These are phyloP conservation scores for Hyppa rectilinea DNA, from an alignment of 2,888 invertebrate genomes.

Conservation along the genomic window DNA sequence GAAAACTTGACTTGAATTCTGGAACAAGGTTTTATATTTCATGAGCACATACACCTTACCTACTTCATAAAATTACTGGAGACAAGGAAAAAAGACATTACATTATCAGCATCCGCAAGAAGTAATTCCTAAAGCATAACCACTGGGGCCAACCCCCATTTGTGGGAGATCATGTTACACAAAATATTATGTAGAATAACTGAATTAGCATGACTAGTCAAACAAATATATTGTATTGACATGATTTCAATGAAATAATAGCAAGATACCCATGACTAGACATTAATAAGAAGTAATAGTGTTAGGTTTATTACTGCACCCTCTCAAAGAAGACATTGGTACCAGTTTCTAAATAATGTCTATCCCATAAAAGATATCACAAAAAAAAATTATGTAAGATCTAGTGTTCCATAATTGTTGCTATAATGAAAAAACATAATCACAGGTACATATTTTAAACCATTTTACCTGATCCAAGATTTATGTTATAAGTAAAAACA, in stretches of 20 bases:
- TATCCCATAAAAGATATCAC: background rate
- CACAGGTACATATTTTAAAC: background rate
- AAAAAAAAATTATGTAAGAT: background rate
- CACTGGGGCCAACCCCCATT: background rate
- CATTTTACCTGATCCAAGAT: conserved; percentile 19
- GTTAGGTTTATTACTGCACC: background rate
- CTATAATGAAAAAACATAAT: background rate
- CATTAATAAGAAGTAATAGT: background rate
- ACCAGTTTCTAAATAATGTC: background rate
- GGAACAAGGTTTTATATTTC: background rate
- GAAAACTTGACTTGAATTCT: background rate
- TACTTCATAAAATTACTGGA: background rate
- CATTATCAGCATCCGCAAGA: background rate
- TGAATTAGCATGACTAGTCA: conserved; percentile 24
- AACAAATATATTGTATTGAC: conserved; percentile 10
- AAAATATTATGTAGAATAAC: background rate
- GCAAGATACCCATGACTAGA: conserved; percentile 7
- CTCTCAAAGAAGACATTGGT: background rate
- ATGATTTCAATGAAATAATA: conserved; percentile 14
- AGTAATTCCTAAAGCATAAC: background rate
- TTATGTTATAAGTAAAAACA: background rate
- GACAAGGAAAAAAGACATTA: background rate
- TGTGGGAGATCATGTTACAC: conserved; percentile 14
- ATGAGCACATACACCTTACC: background rate
- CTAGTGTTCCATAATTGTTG: background rate